Conservation (phyloP, 2,797 vertebrate species). For the Zalophus californianus region DNA sequence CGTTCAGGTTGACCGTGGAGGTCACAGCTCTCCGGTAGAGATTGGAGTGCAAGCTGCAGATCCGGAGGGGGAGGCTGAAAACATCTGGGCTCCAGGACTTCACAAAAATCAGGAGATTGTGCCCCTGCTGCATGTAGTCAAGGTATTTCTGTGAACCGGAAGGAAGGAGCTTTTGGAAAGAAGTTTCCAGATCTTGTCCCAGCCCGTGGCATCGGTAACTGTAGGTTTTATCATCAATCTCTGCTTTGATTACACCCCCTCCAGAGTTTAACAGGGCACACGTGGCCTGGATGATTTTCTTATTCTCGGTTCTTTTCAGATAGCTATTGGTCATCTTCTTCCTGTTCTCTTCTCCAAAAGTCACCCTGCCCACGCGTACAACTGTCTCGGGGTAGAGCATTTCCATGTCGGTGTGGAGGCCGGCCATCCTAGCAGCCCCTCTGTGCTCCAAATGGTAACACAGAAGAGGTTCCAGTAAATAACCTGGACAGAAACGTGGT, state of each 20-base stretch:
- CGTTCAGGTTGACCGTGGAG: background rate
- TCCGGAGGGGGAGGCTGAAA: background rate
- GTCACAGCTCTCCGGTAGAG: constrained; percentile 68
- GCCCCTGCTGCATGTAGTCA: constrained; percentile 64
- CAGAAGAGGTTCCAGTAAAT: background rate
- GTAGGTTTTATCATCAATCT: constrained; percentile 60
- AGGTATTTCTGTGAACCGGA: constrained; percentile 40
- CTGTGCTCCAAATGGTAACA: background rate
- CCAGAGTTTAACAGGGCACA: constrained; percentile 85
- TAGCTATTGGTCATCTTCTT: constrained; percentile 58
- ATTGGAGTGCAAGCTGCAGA: constrained; percentile 75
- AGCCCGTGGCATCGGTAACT: constrained; percentile 60
- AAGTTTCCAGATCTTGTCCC: constrained; percentile 78
- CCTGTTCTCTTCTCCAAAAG: constrained; percentile 71
- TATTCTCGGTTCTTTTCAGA: constrained; percentile 59
- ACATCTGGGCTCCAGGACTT: constrained; percentile 75
- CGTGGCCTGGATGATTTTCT: constrained; percentile 60
- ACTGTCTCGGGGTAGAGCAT: constrained; percentile 17
- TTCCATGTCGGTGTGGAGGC: background rate
- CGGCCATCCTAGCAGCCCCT: background rate
- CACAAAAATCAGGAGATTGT: constrained; percentile 81
- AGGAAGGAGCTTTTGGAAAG: constrained; percentile 70
- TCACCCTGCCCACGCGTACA: constrained; percentile 43
- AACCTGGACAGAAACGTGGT: background rate
- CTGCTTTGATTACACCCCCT: constrained; percentile 79